A percentile compares a stretch with the other conserved stretches of the same genome.
Evolutionary conservation across 2,888 invertebrate genomes (phyloP).

Genomic region (Lasioglossum vierecki): DNA sequence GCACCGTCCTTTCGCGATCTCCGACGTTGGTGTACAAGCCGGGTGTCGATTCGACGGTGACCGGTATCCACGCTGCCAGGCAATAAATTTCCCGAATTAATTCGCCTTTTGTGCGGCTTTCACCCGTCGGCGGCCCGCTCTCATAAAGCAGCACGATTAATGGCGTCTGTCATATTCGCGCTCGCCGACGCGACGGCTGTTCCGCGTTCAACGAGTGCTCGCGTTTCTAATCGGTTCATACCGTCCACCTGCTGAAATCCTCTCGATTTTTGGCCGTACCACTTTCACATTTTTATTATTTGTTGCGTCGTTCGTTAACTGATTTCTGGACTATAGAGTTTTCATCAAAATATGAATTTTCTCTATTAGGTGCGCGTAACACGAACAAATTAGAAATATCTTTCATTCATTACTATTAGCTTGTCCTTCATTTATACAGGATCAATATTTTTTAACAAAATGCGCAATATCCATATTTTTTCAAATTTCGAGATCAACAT

Average conservation of each 20-base stretch:
- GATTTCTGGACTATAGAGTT: background rate
- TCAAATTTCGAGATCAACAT: background rate
- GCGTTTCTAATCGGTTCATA: conserved; percentile 15
- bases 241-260: background rate
- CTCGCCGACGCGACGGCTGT: conserved; percentile 31
- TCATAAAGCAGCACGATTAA: conserved; percentile 66
- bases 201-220: conserved; percentile 19
- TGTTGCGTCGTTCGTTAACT: background rate
- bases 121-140: conserved; percentile 37
- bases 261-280: background rate
- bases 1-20: conserved; percentile 31
- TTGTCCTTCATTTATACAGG: background rate
- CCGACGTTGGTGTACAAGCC: background rate
- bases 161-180: conserved; percentile 60
- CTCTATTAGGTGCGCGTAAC: background rate
- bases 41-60: conserved; percentile 47
- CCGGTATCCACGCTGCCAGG: conserved; percentile 58
- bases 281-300: background rate
- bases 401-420: background rate
- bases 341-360: background rate
- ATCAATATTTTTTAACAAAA: background rate
- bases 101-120: conserved; percentile 76
- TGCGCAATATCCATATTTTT: background rate
- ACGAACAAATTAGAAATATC: background rate
- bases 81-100: conserved; percentile 76